phyloP scores from a whole-genome alignment of 2,888 invertebrate genomes.

The Leptopilina syphax region DNA sequence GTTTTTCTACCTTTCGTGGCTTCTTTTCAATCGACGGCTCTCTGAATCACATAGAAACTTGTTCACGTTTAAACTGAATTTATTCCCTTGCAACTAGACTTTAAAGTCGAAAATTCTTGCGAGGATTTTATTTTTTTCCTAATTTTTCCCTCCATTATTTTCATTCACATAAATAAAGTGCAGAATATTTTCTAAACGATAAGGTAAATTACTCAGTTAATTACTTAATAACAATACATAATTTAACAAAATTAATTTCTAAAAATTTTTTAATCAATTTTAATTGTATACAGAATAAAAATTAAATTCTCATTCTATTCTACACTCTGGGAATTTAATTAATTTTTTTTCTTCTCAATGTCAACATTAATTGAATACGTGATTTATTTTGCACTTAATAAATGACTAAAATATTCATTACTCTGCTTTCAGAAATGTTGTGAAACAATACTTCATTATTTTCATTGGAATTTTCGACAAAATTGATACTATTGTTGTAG shows the following conservation, averaged over 20 bases:
- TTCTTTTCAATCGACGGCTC: not conserved
- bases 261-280: too few relatives aligned
- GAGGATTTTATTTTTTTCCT: not conserved
- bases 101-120: not conserved
- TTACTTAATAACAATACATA: too few relatives aligned
- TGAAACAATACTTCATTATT: constrained; percentile 12
- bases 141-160: not conserved
- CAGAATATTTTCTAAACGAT: too few relatives aligned
- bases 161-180: too few relatives aligned
- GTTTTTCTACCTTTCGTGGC: constrained; percentile 20
- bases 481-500: not conserved
- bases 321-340: too few relatives aligned
- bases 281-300: too few relatives aligned
- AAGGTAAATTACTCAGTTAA: too few relatives aligned
- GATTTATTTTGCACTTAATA: not conserved
- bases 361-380: not conserved
- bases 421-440: not conserved
- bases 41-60: constrained; percentile 5
- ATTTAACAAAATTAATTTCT: too few relatives aligned
- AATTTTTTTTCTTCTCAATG: not conserved
- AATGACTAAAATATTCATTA: not conserved
- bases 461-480: constrained; percentile 11
- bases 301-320: too few relatives aligned
- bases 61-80: not conserved
- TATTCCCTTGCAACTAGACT: not conserved